Conservation (phyloP, 2,113 vertebrate genomes). For the Thunnus maccoyii region DNA sequence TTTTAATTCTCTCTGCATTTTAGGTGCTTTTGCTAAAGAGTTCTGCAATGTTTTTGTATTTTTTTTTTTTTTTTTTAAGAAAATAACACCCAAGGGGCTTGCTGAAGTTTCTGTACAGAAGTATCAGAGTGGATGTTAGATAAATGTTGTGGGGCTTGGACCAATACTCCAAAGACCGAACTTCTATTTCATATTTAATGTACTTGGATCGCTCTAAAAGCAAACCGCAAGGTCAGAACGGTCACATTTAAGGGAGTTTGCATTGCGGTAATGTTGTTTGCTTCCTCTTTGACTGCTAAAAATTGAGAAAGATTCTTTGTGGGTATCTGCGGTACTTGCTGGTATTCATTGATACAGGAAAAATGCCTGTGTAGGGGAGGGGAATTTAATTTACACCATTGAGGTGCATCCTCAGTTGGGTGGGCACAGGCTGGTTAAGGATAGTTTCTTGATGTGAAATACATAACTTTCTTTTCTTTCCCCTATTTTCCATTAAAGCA, state of each 20-base stretch:
- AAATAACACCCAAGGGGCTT: slow-evolving; percentile 54
- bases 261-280: slow-evolving; percentile 51
- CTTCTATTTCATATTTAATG: slow-evolving; percentile 60
- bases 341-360: slow-evolving; percentile 40
- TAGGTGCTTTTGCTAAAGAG: slow-evolving; percentile 66
- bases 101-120: slow-evolving; percentile 67
- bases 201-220: slow-evolving; percentile 57
- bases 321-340: slow-evolving; percentile 31
- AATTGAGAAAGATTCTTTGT: slow-evolving; percentile 29
- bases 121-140: slow-evolving; percentile 70
- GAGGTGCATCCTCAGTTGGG: slow-evolving; percentile 9
- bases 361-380: slow-evolving; percentile 22
- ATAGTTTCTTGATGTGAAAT: slow-evolving; percentile 29
- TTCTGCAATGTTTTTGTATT: slow-evolving; percentile 54
- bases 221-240: slow-evolving; percentile 52
- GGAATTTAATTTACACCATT: slow-evolving; percentile 19
- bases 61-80: slow-evolving; percentile 59
- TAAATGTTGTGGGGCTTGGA: slow-evolving; percentile 69
- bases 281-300: slow-evolving; percentile 28
- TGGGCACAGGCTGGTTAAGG: slow-evolving; percentile 16
- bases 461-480: slow-evolving; percentile 15
- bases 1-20: slow-evolving; percentile 77
- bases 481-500: slow-evolving; percentile 1
- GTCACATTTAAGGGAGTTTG: slow-evolving; percentile 54
- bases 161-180: slow-evolving; percentile 73